Conservation (phyloP, 2,113 vertebrate genomes). For the Lucifuga dentata region DNA sequence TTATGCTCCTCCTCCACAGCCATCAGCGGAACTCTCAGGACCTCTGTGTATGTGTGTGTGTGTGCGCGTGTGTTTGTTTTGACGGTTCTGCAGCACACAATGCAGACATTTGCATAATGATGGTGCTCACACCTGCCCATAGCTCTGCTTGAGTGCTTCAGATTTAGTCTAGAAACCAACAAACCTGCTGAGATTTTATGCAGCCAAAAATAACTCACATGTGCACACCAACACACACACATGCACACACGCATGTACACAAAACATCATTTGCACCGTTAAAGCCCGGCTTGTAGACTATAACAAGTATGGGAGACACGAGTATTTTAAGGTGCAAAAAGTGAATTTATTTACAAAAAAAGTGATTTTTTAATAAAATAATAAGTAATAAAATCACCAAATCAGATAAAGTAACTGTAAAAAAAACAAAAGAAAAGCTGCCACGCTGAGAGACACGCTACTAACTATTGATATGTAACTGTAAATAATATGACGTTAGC, state of each 20-base stretch:
- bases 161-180: conserved; percentile 36
- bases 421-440: too few relatives aligned
- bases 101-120: conserved; percentile 76
- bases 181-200: conserved; percentile 34
- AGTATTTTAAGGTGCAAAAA: too few relatives aligned
- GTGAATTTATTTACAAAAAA: too few relatives aligned
- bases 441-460: too few relatives aligned
- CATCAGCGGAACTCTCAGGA: conserved; percentile 44
- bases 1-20: conserved; percentile 12
- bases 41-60: conserved; percentile 9
- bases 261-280: conserved; percentile 3
- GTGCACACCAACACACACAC: conserved; percentile 5
- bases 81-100: conserved; percentile 56
- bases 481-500: too few relatives aligned
- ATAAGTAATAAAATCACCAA: too few relatives aligned
- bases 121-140: conserved; percentile 71
- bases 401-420: too few relatives aligned
- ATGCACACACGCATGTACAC: background rate
- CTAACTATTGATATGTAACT: too few relatives aligned
- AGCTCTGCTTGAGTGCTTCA: conserved; percentile 37
- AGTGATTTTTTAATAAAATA: too few relatives aligned
- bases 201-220: conserved; percentile 18
- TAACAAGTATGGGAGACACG: too few relatives aligned
- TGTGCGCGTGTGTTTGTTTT: conserved; percentile 57
- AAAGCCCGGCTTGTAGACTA: background rate